phyloP scores from a whole-genome alignment of 2,797 vertebrate species.

The Halcyon badia region DNA sequence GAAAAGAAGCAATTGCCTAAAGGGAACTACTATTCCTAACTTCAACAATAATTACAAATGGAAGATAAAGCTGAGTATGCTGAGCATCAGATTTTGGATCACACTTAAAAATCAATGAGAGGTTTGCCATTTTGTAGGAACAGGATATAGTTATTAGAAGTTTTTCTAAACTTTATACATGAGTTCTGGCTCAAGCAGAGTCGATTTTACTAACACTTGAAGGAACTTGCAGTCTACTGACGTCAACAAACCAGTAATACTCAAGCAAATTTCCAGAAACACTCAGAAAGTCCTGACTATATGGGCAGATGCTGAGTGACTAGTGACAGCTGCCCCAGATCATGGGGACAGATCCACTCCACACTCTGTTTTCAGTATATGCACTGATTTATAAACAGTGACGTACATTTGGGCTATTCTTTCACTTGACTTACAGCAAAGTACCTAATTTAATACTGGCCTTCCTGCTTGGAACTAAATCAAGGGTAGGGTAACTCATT shows the following conservation, averaged over 20 bases:
- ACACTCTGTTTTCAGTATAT: neutral
- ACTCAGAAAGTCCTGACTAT: neutral
- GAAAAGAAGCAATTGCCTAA: neutral
- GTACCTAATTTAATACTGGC: neutral
- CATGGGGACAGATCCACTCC: neutral
- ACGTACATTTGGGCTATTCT: neutral
- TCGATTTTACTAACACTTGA: neutral
- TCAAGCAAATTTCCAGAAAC: neutral
- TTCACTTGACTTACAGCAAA: neutral
- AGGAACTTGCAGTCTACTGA: neutral
- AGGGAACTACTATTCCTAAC: neutral
- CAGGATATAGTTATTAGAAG: neutral
- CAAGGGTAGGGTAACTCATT: neutral
- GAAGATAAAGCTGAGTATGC: neutral
- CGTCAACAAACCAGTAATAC: neutral
- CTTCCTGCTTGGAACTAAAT: neutral
- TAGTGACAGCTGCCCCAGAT: neutral
- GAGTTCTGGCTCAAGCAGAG: neutral
- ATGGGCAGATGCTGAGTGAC: neutral
- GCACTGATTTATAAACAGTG: neutral
- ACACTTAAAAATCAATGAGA: neutral
- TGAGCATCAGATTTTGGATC: neutral
- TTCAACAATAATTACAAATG: neutral
- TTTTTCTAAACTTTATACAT: neutral
- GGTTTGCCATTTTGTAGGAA: neutral